phyloP scores from a whole-genome alignment of 2,888 invertebrate genomes.

The Ethmia dodecea region DNA sequence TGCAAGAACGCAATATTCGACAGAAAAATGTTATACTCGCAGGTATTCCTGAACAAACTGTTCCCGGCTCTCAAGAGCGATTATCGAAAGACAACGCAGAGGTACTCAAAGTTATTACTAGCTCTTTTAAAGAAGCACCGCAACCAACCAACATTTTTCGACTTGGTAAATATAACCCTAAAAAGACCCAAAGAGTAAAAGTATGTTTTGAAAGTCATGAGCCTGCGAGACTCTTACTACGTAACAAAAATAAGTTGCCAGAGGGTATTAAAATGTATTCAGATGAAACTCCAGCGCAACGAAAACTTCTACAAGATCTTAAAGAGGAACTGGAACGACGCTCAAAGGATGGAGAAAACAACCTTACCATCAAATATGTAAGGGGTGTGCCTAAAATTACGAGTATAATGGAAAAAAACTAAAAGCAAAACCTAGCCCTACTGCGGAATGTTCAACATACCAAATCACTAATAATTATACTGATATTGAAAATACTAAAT shows the following conservation, averaged over 20 bases:
- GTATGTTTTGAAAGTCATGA: neutral
- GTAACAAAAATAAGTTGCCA: neutral
- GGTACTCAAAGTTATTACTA: neutral
- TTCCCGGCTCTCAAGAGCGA: neutral
- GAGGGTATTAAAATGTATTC: neutral
- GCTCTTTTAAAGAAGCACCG: neutral
- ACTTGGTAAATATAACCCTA: neutral
- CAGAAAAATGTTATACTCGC: neutral
- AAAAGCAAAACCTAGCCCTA: neutral
- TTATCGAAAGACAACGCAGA: neutral
- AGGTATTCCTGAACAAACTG: neutral
- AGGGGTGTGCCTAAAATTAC: neutral
- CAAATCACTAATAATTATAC: slow-evolving; percentile 1
- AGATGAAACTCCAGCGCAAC: neutral
- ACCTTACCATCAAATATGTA: neutral
- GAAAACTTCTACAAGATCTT: neutral
- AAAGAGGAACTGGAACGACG: neutral
- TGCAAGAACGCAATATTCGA: neutral
- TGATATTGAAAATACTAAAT: slow-evolving; percentile 7
- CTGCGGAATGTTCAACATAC: neutral
- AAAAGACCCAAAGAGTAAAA: neutral
- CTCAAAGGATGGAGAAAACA: neutral
- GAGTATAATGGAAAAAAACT: neutral
- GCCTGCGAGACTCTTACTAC: neutral
- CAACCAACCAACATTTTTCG: neutral